A percentile compares a stretch with the other conserved stretches of the same genome.
These are phyloP conservation scores for Tonatia bakeri DNA, from an alignment of 2,113 vertebrate genomes.

Conservation along the genomic window DNA sequence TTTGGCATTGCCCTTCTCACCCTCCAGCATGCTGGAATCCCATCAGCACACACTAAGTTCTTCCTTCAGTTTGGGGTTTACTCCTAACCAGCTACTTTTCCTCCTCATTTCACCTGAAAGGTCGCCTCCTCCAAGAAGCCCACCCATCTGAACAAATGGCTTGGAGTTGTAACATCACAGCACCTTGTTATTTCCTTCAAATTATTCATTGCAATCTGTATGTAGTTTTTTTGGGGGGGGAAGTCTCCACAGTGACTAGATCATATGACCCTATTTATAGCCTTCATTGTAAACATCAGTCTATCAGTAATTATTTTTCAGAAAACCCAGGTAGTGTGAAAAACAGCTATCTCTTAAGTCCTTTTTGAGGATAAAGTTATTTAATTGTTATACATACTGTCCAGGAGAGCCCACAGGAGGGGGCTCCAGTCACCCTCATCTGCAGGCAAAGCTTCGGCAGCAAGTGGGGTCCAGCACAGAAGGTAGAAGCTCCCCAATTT, in stretches of 20 bases:
- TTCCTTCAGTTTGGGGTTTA: neutral
- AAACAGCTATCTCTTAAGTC: neutral
- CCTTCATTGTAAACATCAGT: neutral
- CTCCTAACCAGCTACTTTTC: neutral
- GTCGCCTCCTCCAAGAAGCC: neutral
- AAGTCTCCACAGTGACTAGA: neutral
- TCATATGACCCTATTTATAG: neutral
- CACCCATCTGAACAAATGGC: neutral
- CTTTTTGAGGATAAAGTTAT: neutral
- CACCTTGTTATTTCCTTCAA: neutral
- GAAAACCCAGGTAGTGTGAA: neutral
- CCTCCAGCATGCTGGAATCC: neutral
- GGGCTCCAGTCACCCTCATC: neutral
- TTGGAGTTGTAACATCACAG: neutral
- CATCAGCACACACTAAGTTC: neutral
- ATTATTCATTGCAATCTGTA: neutral
- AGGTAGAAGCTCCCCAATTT: rapidly evolving
- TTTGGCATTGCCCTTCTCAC: neutral
- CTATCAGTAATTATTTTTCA: neutral
- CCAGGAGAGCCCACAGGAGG: rapidly evolving
- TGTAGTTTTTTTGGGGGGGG: neutral
- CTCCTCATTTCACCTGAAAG: neutral
- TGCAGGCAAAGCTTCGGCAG: neutral
- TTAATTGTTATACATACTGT: neutral
- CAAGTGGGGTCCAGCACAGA: neutral